Evolutionary conservation across 2,888 invertebrate genomes (phyloP).

Genomic region (Morpho helenor): DNA sequence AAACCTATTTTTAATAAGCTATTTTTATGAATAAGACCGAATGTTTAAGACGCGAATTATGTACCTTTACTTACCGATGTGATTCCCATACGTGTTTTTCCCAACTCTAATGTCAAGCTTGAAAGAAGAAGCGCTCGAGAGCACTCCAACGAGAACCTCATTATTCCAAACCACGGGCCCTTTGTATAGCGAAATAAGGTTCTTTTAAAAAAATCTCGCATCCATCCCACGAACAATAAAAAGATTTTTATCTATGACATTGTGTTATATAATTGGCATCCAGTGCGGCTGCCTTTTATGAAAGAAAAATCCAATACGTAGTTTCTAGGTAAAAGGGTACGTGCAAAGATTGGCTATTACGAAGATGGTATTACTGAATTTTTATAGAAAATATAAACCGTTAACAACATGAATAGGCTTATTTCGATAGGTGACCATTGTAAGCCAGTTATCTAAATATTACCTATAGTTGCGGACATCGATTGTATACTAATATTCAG

Average conservation of each 20-base stretch:
- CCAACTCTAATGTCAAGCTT: slow-evolving; percentile 59
- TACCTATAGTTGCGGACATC: too few relatives aligned
- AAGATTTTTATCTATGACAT: slow-evolving; percentile 24
- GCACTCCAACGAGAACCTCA: slow-evolving; percentile 62
- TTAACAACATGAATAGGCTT: too few relatives aligned
- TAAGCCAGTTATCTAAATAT: too few relatives aligned
- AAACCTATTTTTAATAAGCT: too few relatives aligned
- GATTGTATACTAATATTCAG: too few relatives aligned
- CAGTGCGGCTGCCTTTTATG: slow-evolving; percentile 12
- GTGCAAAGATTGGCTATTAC: slow-evolving; percentile 1
- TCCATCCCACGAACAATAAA: slow-evolving; percentile 34
- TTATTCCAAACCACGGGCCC: slow-evolving; percentile 73
- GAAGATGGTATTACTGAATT: neutral
- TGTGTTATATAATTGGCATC: slow-evolving; percentile 23
- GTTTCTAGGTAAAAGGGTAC: slow-evolving; percentile 8
- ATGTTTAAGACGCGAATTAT: too few relatives aligned
- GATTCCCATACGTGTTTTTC: slow-evolving; percentile 24
- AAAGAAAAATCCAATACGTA: slow-evolving; percentile 7
- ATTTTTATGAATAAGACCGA: too few relatives aligned
- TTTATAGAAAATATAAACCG: neutral
- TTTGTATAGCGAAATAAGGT: slow-evolving; percentile 74
- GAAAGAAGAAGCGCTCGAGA: slow-evolving; percentile 60
- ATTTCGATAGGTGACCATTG: too few relatives aligned
- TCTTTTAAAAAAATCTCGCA: slow-evolving; percentile 73
- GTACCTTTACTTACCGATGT: slow-evolving; percentile 17